Percentiles rank a stretch among this genome's conserved stretches.
Evolutionary conservation across 1,140 invertebrate genomes (phyloP).

Genomic region (Lepeophtheirus salmonis): DNA sequence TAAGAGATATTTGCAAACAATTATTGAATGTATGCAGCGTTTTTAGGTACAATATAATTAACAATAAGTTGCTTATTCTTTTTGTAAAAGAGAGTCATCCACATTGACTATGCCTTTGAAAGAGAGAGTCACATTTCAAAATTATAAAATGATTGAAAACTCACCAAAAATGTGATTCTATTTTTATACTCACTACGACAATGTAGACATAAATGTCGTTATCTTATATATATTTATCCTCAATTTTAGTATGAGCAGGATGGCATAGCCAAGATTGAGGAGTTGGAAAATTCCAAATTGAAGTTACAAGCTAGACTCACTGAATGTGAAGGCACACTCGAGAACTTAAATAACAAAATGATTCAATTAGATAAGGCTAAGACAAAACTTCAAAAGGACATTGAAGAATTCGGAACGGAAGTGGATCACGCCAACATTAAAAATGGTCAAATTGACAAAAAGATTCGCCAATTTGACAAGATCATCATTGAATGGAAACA

Average conservation of each 20-base stretch:
- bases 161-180: too few relatives aligned
- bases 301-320: constrained; percentile 11
- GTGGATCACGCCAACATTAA: constrained; percentile 2
- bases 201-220: too few relatives aligned
- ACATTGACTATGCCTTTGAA: too few relatives aligned
- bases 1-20: too few relatives aligned
- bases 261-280: constrained; percentile 37
- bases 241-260: constrained; percentile 51
- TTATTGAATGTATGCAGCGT: too few relatives aligned
- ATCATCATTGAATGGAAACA: constrained; percentile 39
- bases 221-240: not conserved
- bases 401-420: not conserved
- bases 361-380: constrained; percentile 12
- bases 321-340: constrained; percentile 15
- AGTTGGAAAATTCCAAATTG: constrained; percentile 11
- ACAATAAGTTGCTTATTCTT: too few relatives aligned
- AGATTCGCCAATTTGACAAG: constrained; percentile 33
- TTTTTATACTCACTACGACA: too few relatives aligned
- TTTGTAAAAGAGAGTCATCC: too few relatives aligned
- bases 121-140: too few relatives aligned
- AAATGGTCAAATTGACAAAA: constrained; percentile 20
- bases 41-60: too few relatives aligned
- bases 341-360: constrained; percentile 7
- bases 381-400: constrained; percentile 2
- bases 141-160: too few relatives aligned